Evolutionary conservation across 2,113 vertebrate species (phyloP).

Genomic region (Neolamprologus cancellatus): DNA sequence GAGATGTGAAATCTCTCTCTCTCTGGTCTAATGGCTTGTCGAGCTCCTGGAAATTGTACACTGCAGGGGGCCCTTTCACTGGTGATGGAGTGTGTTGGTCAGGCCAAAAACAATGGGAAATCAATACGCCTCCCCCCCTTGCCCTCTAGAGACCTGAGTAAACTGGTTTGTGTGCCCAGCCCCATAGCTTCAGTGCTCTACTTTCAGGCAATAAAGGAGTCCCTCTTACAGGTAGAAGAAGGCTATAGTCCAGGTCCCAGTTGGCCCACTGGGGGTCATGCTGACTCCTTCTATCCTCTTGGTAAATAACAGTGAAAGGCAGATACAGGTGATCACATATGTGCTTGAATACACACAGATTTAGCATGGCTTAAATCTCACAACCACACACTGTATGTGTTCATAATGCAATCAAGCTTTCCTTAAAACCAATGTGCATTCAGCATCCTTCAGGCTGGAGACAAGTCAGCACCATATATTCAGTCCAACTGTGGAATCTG

Average conservation of each 20-base stretch:
- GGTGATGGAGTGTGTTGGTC: slow-evolving; percentile 61
- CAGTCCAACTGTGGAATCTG: neutral
- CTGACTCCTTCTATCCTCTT: slow-evolving; percentile 42
- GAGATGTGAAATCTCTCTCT: slow-evolving; percentile 42
- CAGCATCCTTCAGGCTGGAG: neutral
- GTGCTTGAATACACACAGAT: slow-evolving; percentile 25
- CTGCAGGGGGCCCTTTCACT: slow-evolving; percentile 62
- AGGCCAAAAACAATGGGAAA: slow-evolving; percentile 67
- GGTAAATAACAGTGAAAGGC: slow-evolving; percentile 45
- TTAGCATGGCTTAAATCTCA: slow-evolving; percentile 12
- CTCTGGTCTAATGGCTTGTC: slow-evolving; percentile 57
- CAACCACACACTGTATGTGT: neutral
- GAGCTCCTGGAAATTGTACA: slow-evolving; percentile 59
- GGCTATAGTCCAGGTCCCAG: slow-evolving; percentile 36
- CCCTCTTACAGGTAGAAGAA: slow-evolving; percentile 45
- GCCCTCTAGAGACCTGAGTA: slow-evolving; percentile 55
- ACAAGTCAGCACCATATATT: neutral
- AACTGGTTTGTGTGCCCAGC: slow-evolving; percentile 61
- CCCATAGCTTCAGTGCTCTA: slow-evolving; percentile 29
- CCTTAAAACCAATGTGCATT: neutral
- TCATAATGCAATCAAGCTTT: neutral
- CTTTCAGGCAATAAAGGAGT: slow-evolving; percentile 48
- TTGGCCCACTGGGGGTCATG: slow-evolving; percentile 26
- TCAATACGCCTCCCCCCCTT: slow-evolving; percentile 52
- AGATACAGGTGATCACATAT: slow-evolving; percentile 26